Conservation (phyloP, 2,797 vertebrate species). For the Enoplosus armatus region DNA sequence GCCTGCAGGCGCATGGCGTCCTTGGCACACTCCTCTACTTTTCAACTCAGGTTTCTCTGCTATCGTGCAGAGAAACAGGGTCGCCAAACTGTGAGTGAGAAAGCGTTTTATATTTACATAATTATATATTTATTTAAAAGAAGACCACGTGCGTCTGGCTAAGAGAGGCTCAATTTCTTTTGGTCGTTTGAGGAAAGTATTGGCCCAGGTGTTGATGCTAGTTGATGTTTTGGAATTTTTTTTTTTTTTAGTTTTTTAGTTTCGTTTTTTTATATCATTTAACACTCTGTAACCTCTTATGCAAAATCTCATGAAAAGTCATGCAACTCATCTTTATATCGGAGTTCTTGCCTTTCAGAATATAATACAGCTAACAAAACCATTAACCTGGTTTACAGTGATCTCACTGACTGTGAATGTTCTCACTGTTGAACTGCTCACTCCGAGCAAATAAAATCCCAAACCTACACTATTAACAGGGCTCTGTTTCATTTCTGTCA, state of each 20-base stretch:
- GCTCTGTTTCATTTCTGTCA: slow-evolving; percentile 41
- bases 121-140: not conserved
- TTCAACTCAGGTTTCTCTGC: slow-evolving; percentile 31
- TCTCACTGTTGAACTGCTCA: slow-evolving; percentile 43
- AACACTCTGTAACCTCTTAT: slow-evolving; percentile 1
- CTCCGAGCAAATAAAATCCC: slow-evolving; percentile 49
- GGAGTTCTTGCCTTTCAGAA: slow-evolving; percentile 16
- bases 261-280: slow-evolving; percentile 25
- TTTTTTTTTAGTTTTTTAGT: too few species aligned
- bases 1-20: slow-evolving; percentile 69
- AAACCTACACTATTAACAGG: slow-evolving; percentile 36
- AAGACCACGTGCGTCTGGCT: not conserved
- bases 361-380: slow-evolving; percentile 50
- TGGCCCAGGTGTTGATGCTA: slow-evolving; percentile 19
- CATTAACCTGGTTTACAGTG: slow-evolving; percentile 64
- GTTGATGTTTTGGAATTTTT: slow-evolving; percentile 13
- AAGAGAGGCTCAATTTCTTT: not conserved
- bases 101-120: not conserved
- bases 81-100: not conserved
- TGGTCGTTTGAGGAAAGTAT: slow-evolving; percentile 8
- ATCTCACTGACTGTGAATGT: slow-evolving; percentile 75
- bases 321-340: slow-evolving; percentile 3
- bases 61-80: not conserved
- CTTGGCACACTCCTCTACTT: slow-evolving; percentile 55
- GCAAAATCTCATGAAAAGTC: slow-evolving; percentile 1